These are phyloP conservation scores for Ovis aries DNA, from an alignment of 2,113 vertebrate genomes.

Conservation along the genomic window ARS-UI_Ramb_v3.0 NC_056070.1:34292501-34293000, in stretches of 20 bases:
- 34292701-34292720: neutral
- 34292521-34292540: neutral
- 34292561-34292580: neutral
- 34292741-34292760: neutral
- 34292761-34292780: neutral
- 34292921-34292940: neutral
- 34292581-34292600: neutral
- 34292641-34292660: neutral
- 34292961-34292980: neutral
- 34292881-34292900: neutral
- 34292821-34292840: neutral
- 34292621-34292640: neutral
- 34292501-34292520: neutral
- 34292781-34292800: neutral
- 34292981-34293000: neutral
- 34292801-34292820: neutral
- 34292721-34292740: neutral
- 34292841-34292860: neutral
- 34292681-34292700: neutral
- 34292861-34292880: neutral
- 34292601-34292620: neutral
- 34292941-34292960: neutral
- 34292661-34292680: neutral
- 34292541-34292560: neutral
- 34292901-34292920: neutral